These are phyloP conservation scores for Glyptemys insculpta DNA, from an alignment of 2,797 vertebrate species.

Conservation along the genomic window DNA sequence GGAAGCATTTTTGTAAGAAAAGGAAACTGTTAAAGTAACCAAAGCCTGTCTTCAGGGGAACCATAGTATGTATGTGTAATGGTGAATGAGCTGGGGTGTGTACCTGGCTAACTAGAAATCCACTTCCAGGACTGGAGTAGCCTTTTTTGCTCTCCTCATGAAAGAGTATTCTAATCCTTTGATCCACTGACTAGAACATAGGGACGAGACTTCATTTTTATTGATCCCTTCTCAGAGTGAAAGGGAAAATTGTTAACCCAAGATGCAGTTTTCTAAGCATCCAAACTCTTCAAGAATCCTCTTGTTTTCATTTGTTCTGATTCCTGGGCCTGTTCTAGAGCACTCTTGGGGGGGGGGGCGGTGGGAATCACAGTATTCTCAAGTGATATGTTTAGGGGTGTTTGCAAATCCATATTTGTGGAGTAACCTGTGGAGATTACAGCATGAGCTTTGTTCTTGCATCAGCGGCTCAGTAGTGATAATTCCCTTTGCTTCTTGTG, in stretches of 20 bases:
- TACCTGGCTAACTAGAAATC: background rate
- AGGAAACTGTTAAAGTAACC: slow-evolving; percentile 84
- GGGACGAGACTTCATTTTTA: slow-evolving; percentile 16
- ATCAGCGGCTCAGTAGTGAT: background rate
- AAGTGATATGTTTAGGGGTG: accelerated
- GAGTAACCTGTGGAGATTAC: background rate
- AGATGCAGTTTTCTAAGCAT: background rate
- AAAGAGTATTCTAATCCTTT: background rate
- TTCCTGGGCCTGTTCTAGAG: background rate
- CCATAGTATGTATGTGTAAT: background rate
- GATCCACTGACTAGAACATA: background rate
- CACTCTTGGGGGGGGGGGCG: slow-evolving; percentile 11
- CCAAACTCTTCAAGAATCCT: slow-evolving; percentile 30
- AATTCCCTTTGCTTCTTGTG: background rate
- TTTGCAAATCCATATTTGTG: background rate
- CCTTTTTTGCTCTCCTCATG: background rate
- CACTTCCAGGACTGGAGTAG: background rate
- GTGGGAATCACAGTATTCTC: background rate
- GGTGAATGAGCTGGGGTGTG: background rate
- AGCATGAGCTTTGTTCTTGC: background rate
- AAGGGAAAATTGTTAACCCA: background rate
- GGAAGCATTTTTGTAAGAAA: slow-evolving; percentile 82
- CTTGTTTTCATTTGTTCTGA: background rate
- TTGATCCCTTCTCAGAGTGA: slow-evolving; percentile 3
- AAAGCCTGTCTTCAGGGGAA: slow-evolving; percentile 71